Evolutionary conservation across 2,888 invertebrate genomes (phyloP).

Genomic region (Hyposoter didymator): DNA sequence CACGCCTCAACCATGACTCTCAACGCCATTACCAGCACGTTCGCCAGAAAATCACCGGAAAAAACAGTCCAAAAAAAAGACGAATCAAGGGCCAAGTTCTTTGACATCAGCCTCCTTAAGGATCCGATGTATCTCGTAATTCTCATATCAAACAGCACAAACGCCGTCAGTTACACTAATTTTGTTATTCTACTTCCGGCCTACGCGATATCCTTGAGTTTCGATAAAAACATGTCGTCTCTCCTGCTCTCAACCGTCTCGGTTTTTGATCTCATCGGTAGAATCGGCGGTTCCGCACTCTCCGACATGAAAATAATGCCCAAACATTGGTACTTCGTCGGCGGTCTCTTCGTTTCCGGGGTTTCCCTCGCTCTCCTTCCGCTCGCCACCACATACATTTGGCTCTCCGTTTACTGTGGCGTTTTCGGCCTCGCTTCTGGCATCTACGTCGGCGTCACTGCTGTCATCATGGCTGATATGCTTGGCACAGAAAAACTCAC

Average conservation of each 20-base stretch:
- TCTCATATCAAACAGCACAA: slow-evolving; percentile 93
- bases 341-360: slow-evolving; percentile 91
- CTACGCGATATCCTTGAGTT: slow-evolving; percentile 90
- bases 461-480: slow-evolving; percentile 95
- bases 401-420: slow-evolving; percentile 89
- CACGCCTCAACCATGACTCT: slow-evolving; percentile 92
- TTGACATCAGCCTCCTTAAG: slow-evolving; percentile 90
- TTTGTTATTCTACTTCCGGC: slow-evolving; percentile 93
- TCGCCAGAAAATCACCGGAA: slow-evolving; percentile 82
- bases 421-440: slow-evolving; percentile 93
- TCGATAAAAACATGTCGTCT: slow-evolving; percentile 90
- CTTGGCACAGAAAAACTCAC: slow-evolving; percentile 93
- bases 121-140: slow-evolving; percentile 94
- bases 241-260: slow-evolving; percentile 92
- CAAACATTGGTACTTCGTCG: slow-evolving; percentile 93
- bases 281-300: slow-evolving; percentile 94
- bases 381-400: slow-evolving; percentile 87
- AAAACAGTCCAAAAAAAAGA: slow-evolving; percentile 78
- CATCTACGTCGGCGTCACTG: slow-evolving; percentile 93
- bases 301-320: slow-evolving; percentile 92
- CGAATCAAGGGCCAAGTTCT: slow-evolving; percentile 86
- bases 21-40: slow-evolving; percentile 87
- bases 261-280: slow-evolving; percentile 91
- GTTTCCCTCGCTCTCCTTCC: slow-evolving; percentile 90
- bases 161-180: slow-evolving; percentile 94